Evolutionary conservation across 2,888 invertebrate genomes (phyloP).

Genomic region (Macaria notata): DNA sequence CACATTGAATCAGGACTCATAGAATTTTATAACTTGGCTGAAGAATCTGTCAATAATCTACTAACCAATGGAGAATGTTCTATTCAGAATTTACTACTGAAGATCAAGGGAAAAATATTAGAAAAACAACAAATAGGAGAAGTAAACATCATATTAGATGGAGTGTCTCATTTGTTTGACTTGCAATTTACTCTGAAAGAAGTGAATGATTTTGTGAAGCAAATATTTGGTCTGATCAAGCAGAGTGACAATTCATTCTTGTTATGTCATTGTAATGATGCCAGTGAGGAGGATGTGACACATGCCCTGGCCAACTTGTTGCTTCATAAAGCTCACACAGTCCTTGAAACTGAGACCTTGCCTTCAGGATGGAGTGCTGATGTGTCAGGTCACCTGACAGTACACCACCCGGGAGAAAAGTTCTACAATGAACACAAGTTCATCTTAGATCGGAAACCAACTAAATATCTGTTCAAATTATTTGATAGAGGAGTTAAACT

Average conservation of each 20-base stretch:
- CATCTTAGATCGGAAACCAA: slow-evolving; percentile 52
- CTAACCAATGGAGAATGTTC: slow-evolving; percentile 47
- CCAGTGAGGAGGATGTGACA: slow-evolving; percentile 81
- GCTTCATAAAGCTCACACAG: slow-evolving; percentile 84
- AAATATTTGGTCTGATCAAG: slow-evolving; percentile 62
- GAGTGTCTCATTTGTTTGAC: slow-evolving; percentile 87
- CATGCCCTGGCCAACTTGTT: slow-evolving; percentile 82
- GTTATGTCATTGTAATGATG: slow-evolving; percentile 82
- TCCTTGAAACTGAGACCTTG: slow-evolving; percentile 85
- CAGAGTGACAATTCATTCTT: slow-evolving; percentile 62
- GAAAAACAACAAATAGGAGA: slow-evolving; percentile 57
- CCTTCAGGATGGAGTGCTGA: slow-evolving; percentile 88
- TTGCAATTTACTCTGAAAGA: slow-evolving; percentile 79
- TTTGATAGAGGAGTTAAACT: slow-evolving; percentile 89
- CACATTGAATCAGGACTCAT: slow-evolving; percentile 61
- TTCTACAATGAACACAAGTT: slow-evolving; percentile 56
- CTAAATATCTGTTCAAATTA: slow-evolving; percentile 85
- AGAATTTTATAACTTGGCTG: slow-evolving; percentile 57
- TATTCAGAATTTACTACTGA: slow-evolving; percentile 63
- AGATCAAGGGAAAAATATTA: slow-evolving; percentile 62
- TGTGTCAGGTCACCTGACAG: slow-evolving; percentile 86
- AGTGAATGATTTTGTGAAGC: slow-evolving; percentile 75
- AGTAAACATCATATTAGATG: slow-evolving; percentile 86
- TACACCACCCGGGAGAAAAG: slow-evolving; percentile 71
- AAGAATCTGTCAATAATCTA: slow-evolving; percentile 47